Base-by-base conservation (phyloP, 2,797 vertebrate genomes). In the Eulemur mongoz region DNA sequence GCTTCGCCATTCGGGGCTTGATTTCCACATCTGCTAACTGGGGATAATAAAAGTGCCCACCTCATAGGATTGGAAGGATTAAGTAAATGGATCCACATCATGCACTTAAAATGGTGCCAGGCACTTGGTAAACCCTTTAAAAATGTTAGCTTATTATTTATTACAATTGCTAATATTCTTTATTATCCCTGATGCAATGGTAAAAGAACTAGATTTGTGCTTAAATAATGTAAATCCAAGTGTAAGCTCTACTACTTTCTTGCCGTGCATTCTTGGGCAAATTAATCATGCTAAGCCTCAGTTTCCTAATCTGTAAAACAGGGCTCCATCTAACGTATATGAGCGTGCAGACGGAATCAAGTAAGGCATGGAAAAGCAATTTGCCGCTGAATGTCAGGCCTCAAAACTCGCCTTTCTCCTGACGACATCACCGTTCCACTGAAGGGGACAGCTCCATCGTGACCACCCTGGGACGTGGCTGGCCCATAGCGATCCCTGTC, bases 401-500 rank as follows among this genome's bases (percentile, higher is more conserved):
- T 25, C 48, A 69, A 10, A 25, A 27, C 15, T 2, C 1, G 17
- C 40, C 52, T 89, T 82, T 67, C 27, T 50, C 20, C 35, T 7
- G 35, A 63, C 22, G 15, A 32, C 75, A 10, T 6, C 15, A 7
- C 73, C 57, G 13, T 52, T 76, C 27, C 40, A 9, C 13, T 45
- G 13, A 48, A 10, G 43, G 67, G 9, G 38, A 82, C 38, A 32
- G 45, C 59, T 35, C 52, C 25, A 7, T 17, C 0, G 10, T 7
- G 23, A 25, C 4, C 7, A 0, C 35, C 9, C 30, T 17, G 12
- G 32, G 73, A 70, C 0, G 0, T 22, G 30, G 45, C 35, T 67
- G 5, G 22, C 35, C 59, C 23, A 7, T 30, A 35, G 65, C 15
- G 7, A 15, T 18, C 25, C 40, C 43, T 27, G 7, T 30, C 30